Evolutionary conservation across 2,888 invertebrate genomes (phyloP), one percentile per base, ranked within the genome.

Genomic region (Ectropis crepuscularia): DNA sequence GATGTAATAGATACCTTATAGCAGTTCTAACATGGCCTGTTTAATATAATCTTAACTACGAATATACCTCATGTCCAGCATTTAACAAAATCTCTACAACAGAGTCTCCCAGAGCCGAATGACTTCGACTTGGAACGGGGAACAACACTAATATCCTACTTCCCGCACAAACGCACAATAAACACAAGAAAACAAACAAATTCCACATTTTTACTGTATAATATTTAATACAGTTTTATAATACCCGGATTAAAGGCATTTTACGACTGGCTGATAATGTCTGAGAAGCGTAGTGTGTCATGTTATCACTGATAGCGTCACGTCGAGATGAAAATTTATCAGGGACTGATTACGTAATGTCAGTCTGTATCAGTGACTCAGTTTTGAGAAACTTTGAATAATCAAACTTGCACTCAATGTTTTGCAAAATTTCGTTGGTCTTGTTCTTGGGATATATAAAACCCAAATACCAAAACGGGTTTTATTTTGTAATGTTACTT

Each of bases 61-160:
- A 9, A 6, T 5, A 4, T 75, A 87, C 87, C 77, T 85, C 76
- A 65, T 86, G 81, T 5, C 85, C 86, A 38, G 74, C 85, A 9
- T 76, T 69, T 6, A 82, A 61, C 41, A 87, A 61, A 36, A 72
- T 77, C 11, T 61, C 72, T 5, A 82, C 83, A 0, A 85, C 42
- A 6, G 81, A 81, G 47, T 83, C 82, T 6, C 82, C 85, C 0
- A 86, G 73, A 2, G 74, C 72, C 6, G 76, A 70, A 70, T 85
- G 84, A 50, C 80, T 79, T 28, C 73, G 73, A 12, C 75, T 71
- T 0, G 82, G 80, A 47, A 79, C 69, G 2, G 85, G 85, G 64
- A 83, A 83, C 57, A 84, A 75, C 16, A 84, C 78, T 43, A 87
- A 68, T 9, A 81, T 68, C 16, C 67, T 68, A 50, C 76, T 68